Evolutionary conservation across 2,113 vertebrate species (phyloP), one percentile per base, ranked within the genome.

Genomic region (Myxocyprinus asiaticus): DNA sequence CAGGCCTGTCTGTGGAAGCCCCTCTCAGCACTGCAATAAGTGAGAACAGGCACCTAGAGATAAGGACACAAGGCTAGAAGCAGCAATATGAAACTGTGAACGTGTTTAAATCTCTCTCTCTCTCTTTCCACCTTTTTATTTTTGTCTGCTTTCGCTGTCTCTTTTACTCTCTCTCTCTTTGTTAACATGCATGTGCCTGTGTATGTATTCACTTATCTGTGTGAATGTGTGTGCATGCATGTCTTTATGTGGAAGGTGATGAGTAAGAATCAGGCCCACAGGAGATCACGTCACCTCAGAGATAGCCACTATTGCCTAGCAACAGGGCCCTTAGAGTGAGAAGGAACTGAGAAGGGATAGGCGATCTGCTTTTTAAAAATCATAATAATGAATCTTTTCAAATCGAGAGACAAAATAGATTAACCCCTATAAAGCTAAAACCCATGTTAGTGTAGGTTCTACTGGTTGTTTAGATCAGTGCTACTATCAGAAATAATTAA

Each of bases 11-110:
- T 33, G 22, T 33, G 22, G 1, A 86, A 84, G 79, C 78, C 10
- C 81, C 86, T 90, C 87, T 89, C 88, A 89, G 88, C 88, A 87
- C 74, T n/a, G 83, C 88, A 87, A 78, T 91, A 87, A 91, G 86
- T 86, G 90, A 90, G 88, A 92, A 91, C 89, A 90, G 88, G 79
- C 86, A 85, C 67, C 71, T 77, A 50, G 63, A 90, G 90, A 91
- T 91, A 92, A 91, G 84, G 87, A 33, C 22, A 63, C 55, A 72
- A 80, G 4, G 74, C 82, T 77, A 86, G 85, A 84, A 79, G 22
- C 85, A 88, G 84, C 77, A 83, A 71, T 85, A 79, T 81, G 82
- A 87, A 71, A 79, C 70, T n/a, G 17, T 59, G 44, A 48, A 63
- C 0, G 47, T 63, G 56, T 77, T 67, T 44, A 65, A 64, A 33